These are phyloP conservation scores for Thera britannica DNA, from an alignment of 2,888 invertebrate genomes.

Conservation along the genomic window DNA sequence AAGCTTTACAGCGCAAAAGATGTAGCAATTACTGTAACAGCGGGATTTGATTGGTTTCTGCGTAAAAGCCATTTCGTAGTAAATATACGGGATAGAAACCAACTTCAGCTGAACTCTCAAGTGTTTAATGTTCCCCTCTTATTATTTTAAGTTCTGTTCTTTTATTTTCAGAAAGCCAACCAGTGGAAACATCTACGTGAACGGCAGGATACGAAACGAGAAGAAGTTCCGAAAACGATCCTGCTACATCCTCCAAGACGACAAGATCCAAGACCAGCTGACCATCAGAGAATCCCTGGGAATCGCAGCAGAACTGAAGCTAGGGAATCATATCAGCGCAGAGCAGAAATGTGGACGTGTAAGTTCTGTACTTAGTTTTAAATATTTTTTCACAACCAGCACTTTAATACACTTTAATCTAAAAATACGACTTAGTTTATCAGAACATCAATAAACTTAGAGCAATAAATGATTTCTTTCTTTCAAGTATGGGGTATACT, in stretches of 20 bases:
- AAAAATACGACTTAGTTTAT: too few species aligned
- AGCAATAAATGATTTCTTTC: too few species aligned
- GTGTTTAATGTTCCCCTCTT: too few species aligned
- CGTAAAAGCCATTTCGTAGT: not conserved
- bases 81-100: not conserved
- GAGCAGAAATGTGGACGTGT: slow-evolving; percentile 88
- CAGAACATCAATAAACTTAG: too few species aligned
- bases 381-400: too few species aligned
- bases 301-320: slow-evolving; percentile 94
- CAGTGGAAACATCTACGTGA: slow-evolving; percentile 89
- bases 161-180: slow-evolving; percentile 67
- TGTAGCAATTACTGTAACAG: slow-evolving; percentile 1
- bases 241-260: slow-evolving; percentile 96
- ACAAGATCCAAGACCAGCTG: slow-evolving; percentile 91
- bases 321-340: slow-evolving; percentile 86
- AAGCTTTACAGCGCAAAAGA: not conserved
- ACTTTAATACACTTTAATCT: too few species aligned
- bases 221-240: slow-evolving; percentile 89
- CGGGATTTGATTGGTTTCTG: not conserved
- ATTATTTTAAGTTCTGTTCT: not conserved
- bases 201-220: slow-evolving; percentile 87
- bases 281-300: slow-evolving; percentile 94
- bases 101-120: too few species aligned
- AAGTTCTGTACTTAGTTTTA: slow-evolving; percentile 42
- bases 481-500: too few species aligned